Conservation (phyloP, 2,113 vertebrate genomes). For the Notarius lentiginosus region DNA sequence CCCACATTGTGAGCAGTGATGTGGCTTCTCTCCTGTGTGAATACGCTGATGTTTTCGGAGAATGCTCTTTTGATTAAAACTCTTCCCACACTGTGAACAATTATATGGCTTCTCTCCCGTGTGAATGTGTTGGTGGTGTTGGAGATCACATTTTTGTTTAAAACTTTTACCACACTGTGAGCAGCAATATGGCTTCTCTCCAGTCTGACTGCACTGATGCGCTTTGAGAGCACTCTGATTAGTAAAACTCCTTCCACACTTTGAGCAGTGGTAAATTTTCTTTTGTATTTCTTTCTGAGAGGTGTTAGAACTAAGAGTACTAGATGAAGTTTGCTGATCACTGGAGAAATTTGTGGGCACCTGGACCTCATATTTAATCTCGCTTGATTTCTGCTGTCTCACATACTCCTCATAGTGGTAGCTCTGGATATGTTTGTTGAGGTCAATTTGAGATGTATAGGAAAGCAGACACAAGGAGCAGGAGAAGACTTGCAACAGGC, state of each 20-base stretch:
- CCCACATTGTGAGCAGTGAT: not conserved
- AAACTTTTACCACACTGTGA: not conserved
- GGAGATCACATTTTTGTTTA: not conserved
- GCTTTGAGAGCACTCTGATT: not conserved
- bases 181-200: not conserved
- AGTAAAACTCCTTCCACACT: not conserved
- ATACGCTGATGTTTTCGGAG: not conserved
- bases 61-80: not conserved
- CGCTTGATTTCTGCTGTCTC: not conserved
- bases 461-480: not conserved
- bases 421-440: not conserved
- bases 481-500: not conserved
- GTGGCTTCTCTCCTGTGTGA: not conserved
- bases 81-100: not conserved
- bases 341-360: not conserved
- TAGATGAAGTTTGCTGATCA: not conserved
- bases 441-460: not conserved
- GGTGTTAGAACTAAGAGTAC: not conserved
- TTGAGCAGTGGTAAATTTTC: not conserved
- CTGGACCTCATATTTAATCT: not conserved
- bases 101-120: not conserved
- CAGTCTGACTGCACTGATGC: not conserved
- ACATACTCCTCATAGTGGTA: not conserved
- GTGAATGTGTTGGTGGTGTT: not conserved
- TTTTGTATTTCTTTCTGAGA: not conserved